Conservation (phyloP, 2,888 invertebrate species). For the Cordylochernes scorpioides region DNA sequence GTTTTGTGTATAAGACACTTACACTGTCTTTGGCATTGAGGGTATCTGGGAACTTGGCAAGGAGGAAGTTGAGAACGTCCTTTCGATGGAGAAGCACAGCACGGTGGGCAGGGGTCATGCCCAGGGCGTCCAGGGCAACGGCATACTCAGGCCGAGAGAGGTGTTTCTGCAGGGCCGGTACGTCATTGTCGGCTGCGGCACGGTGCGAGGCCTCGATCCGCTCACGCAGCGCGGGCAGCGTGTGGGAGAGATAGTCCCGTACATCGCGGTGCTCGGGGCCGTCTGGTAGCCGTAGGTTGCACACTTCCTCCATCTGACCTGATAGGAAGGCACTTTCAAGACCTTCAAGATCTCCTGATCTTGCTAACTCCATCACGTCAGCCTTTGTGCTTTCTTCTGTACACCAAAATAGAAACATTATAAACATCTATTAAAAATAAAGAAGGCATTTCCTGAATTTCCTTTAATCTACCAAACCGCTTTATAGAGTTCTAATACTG, state of each 20-base stretch:
- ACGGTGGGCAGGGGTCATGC: constrained; percentile 59
- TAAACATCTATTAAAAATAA: too few species aligned
- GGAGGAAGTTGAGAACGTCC: constrained; percentile 38
- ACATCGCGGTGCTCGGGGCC: constrained; percentile 9
- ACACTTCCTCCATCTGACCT: constrained; percentile 60
- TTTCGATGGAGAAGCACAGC: constrained; percentile 59
- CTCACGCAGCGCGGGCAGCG: constrained; percentile 12
- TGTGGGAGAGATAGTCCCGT: constrained; percentile 12
- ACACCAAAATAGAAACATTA: too few species aligned
- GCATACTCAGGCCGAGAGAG: constrained; percentile 53
- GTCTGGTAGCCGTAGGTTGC: too few species aligned
- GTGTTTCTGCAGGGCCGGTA: constrained; percentile 20
- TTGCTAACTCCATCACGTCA: too few species aligned
- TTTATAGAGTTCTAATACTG: too few species aligned
- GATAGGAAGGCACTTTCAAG: constrained; percentile 68
- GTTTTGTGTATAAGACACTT: constrained; percentile 4
- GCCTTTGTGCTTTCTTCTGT: too few species aligned
- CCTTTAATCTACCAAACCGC: too few species aligned
- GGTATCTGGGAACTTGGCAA: constrained; percentile 22
- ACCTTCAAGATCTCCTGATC: constrained; percentile 56
- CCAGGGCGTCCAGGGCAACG: constrained; percentile 49
- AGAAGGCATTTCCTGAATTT: too few species aligned
- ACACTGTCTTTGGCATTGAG: constrained; percentile 23
- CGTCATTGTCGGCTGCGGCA: constrained; percentile 14
- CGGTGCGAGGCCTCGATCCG: constrained; percentile 14